These are phyloP conservation scores for Ciona savignyi DNA, from an alignment of 23 tunicate species.

Conservation along the genomic window DNA sequence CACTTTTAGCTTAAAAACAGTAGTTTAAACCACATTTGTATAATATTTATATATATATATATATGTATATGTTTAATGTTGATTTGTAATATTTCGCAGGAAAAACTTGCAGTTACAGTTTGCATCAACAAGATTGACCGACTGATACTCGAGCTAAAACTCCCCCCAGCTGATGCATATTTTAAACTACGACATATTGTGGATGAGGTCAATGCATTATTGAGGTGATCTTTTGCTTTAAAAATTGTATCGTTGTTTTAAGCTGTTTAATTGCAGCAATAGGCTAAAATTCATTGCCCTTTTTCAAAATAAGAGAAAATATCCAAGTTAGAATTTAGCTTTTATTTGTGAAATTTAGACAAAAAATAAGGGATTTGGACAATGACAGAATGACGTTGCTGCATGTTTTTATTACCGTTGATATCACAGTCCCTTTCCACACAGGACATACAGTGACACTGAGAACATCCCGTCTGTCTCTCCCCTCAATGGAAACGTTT, in stretches of 20 bases:
- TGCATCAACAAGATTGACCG: slow-evolving; percentile 98
- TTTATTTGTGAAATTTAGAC: background rate
- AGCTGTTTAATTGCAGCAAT: too few relatives aligned
- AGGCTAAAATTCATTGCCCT: too few relatives aligned
- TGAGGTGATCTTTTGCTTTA: slow-evolving; percentile 26
- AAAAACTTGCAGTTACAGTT: slow-evolving; percentile 61
- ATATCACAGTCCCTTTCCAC: background rate
- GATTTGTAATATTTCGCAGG: slow-evolving; percentile 34
- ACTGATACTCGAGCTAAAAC: slow-evolving; percentile 82
- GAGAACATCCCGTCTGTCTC: slow-evolving; percentile 64
- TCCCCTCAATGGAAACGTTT: slow-evolving; percentile 80
- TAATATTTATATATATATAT: background rate
- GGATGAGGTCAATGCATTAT: slow-evolving; percentile 81
- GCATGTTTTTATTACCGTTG: background rate
- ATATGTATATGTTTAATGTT: background rate
- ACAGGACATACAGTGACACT: slow-evolving; percentile 78
- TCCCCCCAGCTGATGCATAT: slow-evolving; percentile 96
- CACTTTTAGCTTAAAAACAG: too few relatives aligned
- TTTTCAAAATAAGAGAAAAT: too few relatives aligned
- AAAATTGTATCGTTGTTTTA: too few relatives aligned
- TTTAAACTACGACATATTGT: slow-evolving; percentile 83
- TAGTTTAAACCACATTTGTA: too few relatives aligned
- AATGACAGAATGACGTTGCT: too few relatives aligned
- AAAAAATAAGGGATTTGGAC: too few relatives aligned
- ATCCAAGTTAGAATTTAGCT: background rate